phyloP scores from a whole-genome alignment of 2,113 vertebrate species.

The Herpailurus yagouaroundi region DNA sequence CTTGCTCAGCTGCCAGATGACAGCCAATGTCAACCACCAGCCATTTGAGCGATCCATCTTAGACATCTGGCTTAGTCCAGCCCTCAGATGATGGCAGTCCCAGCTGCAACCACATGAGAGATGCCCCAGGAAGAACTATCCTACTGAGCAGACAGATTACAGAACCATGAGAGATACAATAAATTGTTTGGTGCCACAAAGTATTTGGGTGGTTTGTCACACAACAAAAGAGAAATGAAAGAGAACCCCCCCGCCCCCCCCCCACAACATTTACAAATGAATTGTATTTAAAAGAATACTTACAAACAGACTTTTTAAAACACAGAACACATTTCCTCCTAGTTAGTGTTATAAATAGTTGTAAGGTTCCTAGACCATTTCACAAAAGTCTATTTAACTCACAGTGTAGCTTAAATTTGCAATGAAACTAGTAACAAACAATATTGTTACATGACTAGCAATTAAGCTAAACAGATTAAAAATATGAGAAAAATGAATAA shows the following conservation, averaged over 20 bases:
- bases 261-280: background rate
- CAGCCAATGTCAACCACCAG: too few species aligned
- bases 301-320: slow-evolving; percentile 7
- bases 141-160: background rate
- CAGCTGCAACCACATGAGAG: background rate
- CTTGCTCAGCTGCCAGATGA: background rate
- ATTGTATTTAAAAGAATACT: background rate
- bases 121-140: background rate
- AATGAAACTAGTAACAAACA: slow-evolving; percentile 32
- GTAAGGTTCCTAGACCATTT: background rate
- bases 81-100: background rate
- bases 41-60: background rate
- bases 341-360: slow-evolving; percentile 37
- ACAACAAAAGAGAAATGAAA: background rate
- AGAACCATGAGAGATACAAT: background rate
- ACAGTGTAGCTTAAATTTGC: slow-evolving; percentile 15
- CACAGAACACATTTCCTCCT: background rate
- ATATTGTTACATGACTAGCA: slow-evolving; percentile 3
- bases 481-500: slow-evolving; percentile 20
- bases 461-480: slow-evolving; percentile 45
- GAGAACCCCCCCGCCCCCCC: too few species aligned
- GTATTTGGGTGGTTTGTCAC: background rate
- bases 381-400: slow-evolving; percentile 35
- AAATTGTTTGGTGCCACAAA: background rate
- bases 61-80: background rate